Evolutionary conservation across 2,888 invertebrate genomes (phyloP).

Genomic region (Anodontia alba): DNA sequence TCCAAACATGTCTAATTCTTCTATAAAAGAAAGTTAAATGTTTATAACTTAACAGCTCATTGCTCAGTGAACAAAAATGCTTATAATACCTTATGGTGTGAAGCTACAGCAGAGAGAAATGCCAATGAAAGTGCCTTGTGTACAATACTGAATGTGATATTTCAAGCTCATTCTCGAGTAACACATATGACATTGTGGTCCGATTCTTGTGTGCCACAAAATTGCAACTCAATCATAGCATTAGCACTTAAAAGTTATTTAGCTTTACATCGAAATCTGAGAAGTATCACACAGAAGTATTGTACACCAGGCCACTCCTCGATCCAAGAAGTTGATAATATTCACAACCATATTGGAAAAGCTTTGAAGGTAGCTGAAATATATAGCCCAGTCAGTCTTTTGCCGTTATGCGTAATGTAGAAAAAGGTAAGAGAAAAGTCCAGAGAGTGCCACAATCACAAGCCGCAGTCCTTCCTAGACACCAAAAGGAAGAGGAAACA

Average conservation of each 20-base stretch:
- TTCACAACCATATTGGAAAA: slow-evolving; percentile 49
- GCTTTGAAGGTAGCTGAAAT: slow-evolving; percentile 29
- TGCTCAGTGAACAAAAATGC: slow-evolving; percentile 23
- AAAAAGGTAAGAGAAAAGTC: too few species aligned
- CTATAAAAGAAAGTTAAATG: slow-evolving; percentile 19
- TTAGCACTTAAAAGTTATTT: slow-evolving; percentile 31
- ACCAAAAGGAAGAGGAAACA: too few species aligned
- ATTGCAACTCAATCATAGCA: slow-evolving; percentile 28
- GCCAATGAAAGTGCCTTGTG: slow-evolving; percentile 23
- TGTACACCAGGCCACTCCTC: slow-evolving; percentile 27
- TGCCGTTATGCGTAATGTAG: slow-evolving; percentile 19
- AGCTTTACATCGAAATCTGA: not conserved
- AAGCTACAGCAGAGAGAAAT: slow-evolving; percentile 3
- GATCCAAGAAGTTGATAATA: slow-evolving; percentile 50
- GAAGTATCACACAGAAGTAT: slow-evolving; percentile 28
- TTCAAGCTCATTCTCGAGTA: not conserved
- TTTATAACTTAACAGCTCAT: slow-evolving; percentile 27
- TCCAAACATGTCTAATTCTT: slow-evolving; percentile 2
- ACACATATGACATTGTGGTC: slow-evolving; percentile 30
- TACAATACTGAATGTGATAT: not conserved
- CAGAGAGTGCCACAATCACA: too few species aligned
- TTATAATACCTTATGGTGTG: slow-evolving; percentile 28
- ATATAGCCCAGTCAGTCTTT: slow-evolving; percentile 47
- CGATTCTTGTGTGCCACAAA: slow-evolving; percentile 37
- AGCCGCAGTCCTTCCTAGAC: too few species aligned